Evolutionary conservation across 2,113 vertebrate species (phyloP), one percentile per base, ranked within the genome.

Genomic region (Microcebus lehilahytsara): DNA sequence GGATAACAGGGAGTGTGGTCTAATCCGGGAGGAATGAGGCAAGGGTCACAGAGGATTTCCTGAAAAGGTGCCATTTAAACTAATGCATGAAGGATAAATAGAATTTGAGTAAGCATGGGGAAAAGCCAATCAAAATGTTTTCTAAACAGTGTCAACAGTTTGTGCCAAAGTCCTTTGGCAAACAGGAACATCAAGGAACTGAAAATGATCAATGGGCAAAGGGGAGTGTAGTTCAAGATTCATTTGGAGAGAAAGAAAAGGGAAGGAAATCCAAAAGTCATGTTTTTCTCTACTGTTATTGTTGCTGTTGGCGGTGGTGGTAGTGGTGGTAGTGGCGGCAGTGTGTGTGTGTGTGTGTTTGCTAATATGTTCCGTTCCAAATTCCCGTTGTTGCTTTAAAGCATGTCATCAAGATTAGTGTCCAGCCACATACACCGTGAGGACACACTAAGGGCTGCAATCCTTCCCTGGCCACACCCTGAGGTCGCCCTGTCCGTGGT

Each of bases 101-200:
- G 56, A 91, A 74, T 11, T 37, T n/a, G 49, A 72, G 12, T 22
- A 46, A 11, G 12, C 81, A 32, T 3, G 11, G 4, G 2, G 9
- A 22, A 71, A 87, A 75, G 13, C 30, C 53, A 79, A 89, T 62
- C 8, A 51, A 42, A 71, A 60, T 0, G 4, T 66, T 60, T 91
- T 60, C 74, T 51, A 56, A 78, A 56, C 5, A 42, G 16, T 71
- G 42, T 23, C 49, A 17, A 42, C 3, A 81, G 34, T 17, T 79
- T 34, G 6, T 88, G 64, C 27, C 88, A 94, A 91, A 85, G 49
- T 95, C 75, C 89, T 81, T 60, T 23, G 58, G 93, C n/a, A 79
- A 40, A 69, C 0, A 64, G 8, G 34, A 91, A 58, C 14, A 25
- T 60, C 27, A 56, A 56, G 49, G 56, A 51, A 25, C 46, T 51